Evolutionary conservation across 2,888 invertebrate species (phyloP), one percentile per base, ranked within the genome.

Genomic region (Trachelus troglodyta): DNA sequence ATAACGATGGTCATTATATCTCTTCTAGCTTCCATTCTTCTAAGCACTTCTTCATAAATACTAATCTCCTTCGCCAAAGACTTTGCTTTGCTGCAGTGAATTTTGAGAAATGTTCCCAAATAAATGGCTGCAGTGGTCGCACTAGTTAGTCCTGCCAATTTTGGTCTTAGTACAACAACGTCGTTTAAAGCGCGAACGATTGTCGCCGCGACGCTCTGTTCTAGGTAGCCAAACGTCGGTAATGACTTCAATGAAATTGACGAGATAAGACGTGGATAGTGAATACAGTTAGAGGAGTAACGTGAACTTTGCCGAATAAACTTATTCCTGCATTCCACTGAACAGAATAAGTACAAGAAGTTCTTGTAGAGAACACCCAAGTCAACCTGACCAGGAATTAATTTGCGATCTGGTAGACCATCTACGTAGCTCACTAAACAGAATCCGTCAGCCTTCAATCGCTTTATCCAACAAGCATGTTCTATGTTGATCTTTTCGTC

Each of bases 371-470:
- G 87, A 3, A 93, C 93, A 9, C 93, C 93, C 78, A 92, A 92
- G 31, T 92, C 87, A 37, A 89, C 83, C 73, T 83, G 87, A 0
- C 95, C 95, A 71, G 88, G 89, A 37, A 90, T 84, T 34, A 94
- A 85, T 76, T 88, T 90, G 82, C 93, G 92, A 1, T 91, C 84
- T 4, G 94, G 94, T 79, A 93, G 89, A 83, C 93, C 92, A 81
- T 93, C 92, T 74, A 93, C 93, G 84, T 94, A 95, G 37, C 94
- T 94, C 0, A 95, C 94, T 35, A 94, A 91, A 86, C 95, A 95
- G 79, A 92, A 89, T 1, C 95, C 95, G 79, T 93, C 90, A 88
- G 93, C 93, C 81, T 93, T 93, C 56, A 94, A 88, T 76, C 91
- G 89, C 34, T 84, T 83, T n/a, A 84, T 80, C 85, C 92, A 91